phyloP scores from a whole-genome alignment of 2,113 vertebrate species.

The Nothobranchius kuhntae region DNA sequence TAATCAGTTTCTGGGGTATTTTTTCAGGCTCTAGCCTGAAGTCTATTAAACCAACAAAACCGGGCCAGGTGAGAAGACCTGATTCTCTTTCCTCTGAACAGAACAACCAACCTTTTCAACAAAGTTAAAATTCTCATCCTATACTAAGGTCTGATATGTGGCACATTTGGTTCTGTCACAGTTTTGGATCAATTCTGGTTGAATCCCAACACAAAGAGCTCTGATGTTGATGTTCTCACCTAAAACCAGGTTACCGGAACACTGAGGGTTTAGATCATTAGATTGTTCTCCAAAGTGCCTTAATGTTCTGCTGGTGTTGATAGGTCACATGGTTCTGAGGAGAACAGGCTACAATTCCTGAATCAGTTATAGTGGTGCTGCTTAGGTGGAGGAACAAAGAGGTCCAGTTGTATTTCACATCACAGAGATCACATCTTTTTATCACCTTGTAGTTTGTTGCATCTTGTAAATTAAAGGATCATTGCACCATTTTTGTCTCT shows the following conservation, averaged over 20 bases:
- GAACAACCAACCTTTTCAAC: no score
- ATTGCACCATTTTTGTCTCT: slow-evolving; percentile 34
- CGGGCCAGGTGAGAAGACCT: no score
- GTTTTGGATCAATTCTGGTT: no score
- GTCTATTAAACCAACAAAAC: no score
- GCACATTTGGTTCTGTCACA: no score
- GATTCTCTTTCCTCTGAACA: no score
- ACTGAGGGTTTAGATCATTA: neutral
- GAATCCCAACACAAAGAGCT: neutral
- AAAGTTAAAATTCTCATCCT: no score
- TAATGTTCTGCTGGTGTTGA: slow-evolving; percentile 38
- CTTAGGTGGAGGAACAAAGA: slow-evolving; percentile 12
- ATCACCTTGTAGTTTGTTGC: slow-evolving; percentile 49
- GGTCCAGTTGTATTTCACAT: slow-evolving; percentile 17
- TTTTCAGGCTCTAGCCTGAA: no score
- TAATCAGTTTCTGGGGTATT: no score
- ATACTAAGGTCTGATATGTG: no score
- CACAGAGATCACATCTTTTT: slow-evolving; percentile 41
- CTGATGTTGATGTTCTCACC: neutral
- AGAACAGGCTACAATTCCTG: neutral
- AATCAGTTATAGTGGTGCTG: neutral
- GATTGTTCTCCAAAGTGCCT: slow-evolving; percentile 58
- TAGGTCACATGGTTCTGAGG: neutral
- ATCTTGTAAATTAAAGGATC: slow-evolving; percentile 60
- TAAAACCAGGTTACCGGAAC: slow-evolving; percentile 33